These are phyloP conservation scores for Imbricaverruca yamaguchii DNA, from an alignment of 2,888 invertebrate genomes.

Conservation along the genomic window DNA sequence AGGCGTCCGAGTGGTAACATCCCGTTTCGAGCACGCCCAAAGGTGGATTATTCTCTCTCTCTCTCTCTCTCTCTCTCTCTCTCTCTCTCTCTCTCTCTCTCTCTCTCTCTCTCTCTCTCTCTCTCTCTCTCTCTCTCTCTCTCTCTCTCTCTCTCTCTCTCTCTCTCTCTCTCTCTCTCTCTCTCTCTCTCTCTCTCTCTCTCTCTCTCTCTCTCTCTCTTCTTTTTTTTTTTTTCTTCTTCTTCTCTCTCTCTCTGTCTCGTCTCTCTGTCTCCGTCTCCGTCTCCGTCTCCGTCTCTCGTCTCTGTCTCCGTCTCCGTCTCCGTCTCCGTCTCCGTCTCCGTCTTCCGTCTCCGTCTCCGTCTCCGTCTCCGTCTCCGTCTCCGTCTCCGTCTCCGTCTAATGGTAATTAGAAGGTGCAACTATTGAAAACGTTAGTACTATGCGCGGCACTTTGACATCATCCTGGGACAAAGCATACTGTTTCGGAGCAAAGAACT, in stretches of 20 bases:
- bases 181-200: no score
- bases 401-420: no score
- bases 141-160: conserved; percentile 3
- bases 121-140: conserved; percentile 13
- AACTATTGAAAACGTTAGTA: no score
- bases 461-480: no score
- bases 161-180: neutral
- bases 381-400: conserved; percentile 18
- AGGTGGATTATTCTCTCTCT: conserved; percentile 7
- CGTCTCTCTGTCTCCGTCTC: neutral
- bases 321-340: no score
- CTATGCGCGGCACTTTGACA: no score
- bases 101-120: conserved; percentile 20
- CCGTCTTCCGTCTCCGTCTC: neutral
- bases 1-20: no score
- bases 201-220: neutral
- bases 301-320: no score
- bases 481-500: no score
- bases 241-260: conserved; percentile 2
- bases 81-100: conserved; percentile 10
- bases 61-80: conserved; percentile 26
- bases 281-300: no score
- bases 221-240: no score
- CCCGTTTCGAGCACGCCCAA: no score
- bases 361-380: conserved; percentile 25